Percentiles rank a stretch among this genome's conserved stretches.
These are phyloP conservation scores for Hippocampus comes DNA, from an alignment of 2,113 vertebrate species.

Conservation along the genomic window DNA sequence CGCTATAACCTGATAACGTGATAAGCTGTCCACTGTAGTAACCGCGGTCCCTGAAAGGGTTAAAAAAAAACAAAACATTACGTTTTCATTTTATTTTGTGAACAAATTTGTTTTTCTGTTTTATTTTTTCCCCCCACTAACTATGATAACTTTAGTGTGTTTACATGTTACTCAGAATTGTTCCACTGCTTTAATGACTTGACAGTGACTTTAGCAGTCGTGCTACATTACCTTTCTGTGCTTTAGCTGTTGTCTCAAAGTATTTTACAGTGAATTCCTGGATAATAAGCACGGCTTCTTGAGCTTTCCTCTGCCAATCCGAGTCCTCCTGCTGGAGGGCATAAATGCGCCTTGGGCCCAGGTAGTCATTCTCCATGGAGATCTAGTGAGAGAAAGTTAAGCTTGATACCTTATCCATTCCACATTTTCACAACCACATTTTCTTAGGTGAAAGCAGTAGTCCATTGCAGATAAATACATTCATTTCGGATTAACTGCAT, in stretches of 20 bases:
- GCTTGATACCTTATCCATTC: neutral
- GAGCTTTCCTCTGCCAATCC: slow-evolving; percentile 95
- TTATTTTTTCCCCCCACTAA: too few species aligned
- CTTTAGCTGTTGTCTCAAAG: slow-evolving; percentile 94
- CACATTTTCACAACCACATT: neutral
- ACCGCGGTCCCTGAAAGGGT: too few species aligned
- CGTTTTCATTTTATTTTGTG: slow-evolving; percentile 3
- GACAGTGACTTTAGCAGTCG: slow-evolving; percentile 16
- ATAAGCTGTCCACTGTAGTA: too few species aligned
- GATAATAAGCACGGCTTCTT: slow-evolving; percentile 92
- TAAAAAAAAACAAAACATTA: too few species aligned
- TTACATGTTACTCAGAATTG: neutral
- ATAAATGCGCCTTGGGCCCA: slow-evolving; percentile 92
- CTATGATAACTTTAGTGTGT: too few species aligned
- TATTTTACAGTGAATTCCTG: slow-evolving; percentile 98
- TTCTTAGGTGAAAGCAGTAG: neutral
- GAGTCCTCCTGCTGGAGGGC: slow-evolving; percentile 90
- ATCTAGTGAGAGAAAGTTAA: slow-evolving; percentile 72
- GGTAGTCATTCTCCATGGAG: slow-evolving; percentile 92
- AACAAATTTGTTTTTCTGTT: too few species aligned
- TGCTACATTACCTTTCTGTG: slow-evolving; percentile 88
- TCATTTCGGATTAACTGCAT: neutral
- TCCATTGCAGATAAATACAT: neutral
- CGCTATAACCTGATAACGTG: too few species aligned
- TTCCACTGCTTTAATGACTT: slow-evolving; percentile 28